phyloP scores from a whole-genome alignment of 1,140 invertebrate species.

The Steinernema khuongi region DNA sequence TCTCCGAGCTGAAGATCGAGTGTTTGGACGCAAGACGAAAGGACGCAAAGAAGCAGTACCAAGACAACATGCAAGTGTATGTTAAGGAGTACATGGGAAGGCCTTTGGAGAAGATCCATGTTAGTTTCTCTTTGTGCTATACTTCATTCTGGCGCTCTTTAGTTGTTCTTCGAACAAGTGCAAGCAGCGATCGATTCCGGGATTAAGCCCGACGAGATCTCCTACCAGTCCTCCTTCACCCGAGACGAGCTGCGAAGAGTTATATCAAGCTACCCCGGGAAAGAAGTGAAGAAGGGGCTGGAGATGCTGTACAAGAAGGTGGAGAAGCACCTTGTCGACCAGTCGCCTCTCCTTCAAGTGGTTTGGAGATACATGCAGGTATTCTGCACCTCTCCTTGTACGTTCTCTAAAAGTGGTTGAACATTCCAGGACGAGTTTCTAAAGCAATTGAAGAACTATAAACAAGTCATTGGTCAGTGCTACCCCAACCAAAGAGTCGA shows the following conservation, averaged over 20 bases:
- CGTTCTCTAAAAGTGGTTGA: not conserved
- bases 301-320: conserved; percentile 93
- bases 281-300: conserved; percentile 89
- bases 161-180: conserved; percentile 77
- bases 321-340: conserved; percentile 90
- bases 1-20: conserved; percentile 82
- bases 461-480: conserved; percentile 85
- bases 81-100: conserved; percentile 88
- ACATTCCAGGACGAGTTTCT: conserved; percentile 78
- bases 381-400: not conserved
- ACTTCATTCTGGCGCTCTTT: conserved; percentile 26
- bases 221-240: conserved; percentile 92
- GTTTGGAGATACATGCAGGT: conserved; percentile 97
- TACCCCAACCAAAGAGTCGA: conserved; percentile 91
- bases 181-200: conserved; percentile 81
- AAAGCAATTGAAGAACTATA: conserved; percentile 86
- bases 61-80: conserved; percentile 80
- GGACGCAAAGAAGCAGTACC: conserved; percentile 83
- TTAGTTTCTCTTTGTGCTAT: conserved; percentile 61
- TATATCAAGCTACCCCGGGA: conserved; percentile 86
- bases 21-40: conserved; percentile 80
- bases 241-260: conserved; percentile 92
- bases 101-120: conserved; percentile 88
- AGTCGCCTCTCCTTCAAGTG: conserved; percentile 87
- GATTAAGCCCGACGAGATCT: conserved; percentile 91